A percentile compares a stretch with the other conserved stretches of the same genome.
Conservation (phyloP, 1,140 invertebrate genomes). For the Chironomus tepperi region DNA sequence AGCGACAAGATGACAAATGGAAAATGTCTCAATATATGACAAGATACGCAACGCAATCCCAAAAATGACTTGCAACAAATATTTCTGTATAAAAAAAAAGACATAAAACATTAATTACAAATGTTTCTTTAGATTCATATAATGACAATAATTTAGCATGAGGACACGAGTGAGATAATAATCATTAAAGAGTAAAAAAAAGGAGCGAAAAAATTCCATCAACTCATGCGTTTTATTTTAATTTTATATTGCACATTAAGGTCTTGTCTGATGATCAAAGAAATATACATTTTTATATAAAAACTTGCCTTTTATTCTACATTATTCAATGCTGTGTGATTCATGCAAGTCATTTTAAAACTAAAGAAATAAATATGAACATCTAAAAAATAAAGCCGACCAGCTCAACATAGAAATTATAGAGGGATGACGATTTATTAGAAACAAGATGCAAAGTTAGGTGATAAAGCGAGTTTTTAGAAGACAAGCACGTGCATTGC, state of each 20-base stretch:
- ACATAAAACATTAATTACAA: constrained; percentile 3
- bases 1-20: constrained; percentile 5
- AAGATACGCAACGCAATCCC: background rate
- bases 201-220: background rate
- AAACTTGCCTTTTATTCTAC: too few relatives aligned
- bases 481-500: background rate
- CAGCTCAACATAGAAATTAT: constrained; percentile 13
- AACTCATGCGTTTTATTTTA: constrained; percentile 2
- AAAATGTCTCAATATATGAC: constrained; percentile 2
- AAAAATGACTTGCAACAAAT: constrained; percentile 12
- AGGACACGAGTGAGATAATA: constrained; percentile 7
- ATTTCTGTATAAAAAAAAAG: too few relatives aligned
- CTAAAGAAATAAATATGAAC: too few relatives aligned
- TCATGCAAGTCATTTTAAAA: background rate
- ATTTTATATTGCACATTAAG: background rate
- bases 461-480: background rate
- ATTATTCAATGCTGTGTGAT: background rate
- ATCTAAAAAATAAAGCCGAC: background rate
- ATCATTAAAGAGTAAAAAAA: background rate
- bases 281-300: background rate
- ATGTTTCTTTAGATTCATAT: background rate
- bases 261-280: background rate
- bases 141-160: background rate
- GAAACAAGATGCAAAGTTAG: background rate
- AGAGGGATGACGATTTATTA: constrained; percentile 6